Base-by-base conservation (phyloP, 2,888 invertebrate species). In the Hydroisotoma schaefferi region DNA sequence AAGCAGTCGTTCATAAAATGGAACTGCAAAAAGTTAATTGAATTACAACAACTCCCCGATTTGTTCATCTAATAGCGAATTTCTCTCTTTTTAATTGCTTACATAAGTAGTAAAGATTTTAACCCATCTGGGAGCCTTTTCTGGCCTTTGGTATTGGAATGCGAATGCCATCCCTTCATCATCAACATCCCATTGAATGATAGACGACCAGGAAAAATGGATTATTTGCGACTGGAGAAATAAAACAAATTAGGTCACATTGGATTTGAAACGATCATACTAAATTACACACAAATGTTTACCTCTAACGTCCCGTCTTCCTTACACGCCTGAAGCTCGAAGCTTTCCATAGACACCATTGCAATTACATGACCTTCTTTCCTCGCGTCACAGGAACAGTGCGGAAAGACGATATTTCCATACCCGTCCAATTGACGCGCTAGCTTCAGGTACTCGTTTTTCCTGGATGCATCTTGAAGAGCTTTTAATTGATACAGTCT, bases 401-500 rank as follows among this genome's bases (percentile, higher is more conserved):
- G 93, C 27, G 99, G 99, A 80, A 98, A 95, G 52, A 90, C 88
- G 15, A 95, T 83, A 76, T 90, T 88, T 0, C 93, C 94, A 79
- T 98, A 98, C 49, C 97, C 98, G 55, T 90, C 88, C 73, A 97
- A 80, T 69, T 87, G 82, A 60, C 93, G 84, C 20, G 91, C 94
- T 71, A 91, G 78, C 64, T 87, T 84, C 64, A 95, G 82, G 79
- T 94, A 94, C 81, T 93, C 90, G 59, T 84, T 79, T 66, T 90
- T 91, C 74, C 94, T 86, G 61, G 87, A 85, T 73, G 88, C 85
- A 76, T 94, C 90, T 78, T 97, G 97, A 57, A 97, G 81, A 29
- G 95, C 94, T 80, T 97, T 98, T 65, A 99, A 81, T 78, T 98
- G 95, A 79, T 97, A 98, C 22, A 97, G 83, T 47, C 94, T 85